Base-by-base conservation (phyloP, 2,797 vertebrate genomes). In the Neosalanx taihuensis region DNA sequence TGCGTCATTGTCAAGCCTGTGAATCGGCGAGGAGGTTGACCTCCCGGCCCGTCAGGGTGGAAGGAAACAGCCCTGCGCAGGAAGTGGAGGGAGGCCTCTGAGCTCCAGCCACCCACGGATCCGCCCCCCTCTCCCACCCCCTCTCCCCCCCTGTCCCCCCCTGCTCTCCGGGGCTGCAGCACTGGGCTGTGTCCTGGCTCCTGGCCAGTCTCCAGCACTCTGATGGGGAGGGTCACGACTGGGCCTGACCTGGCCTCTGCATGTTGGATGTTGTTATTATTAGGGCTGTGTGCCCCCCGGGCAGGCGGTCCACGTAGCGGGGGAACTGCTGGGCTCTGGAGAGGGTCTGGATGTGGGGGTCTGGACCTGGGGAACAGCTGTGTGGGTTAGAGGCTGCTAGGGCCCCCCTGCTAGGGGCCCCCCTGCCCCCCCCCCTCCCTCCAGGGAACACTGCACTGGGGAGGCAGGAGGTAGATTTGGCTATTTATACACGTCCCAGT, bases 261-360 rank as follows among this genome's bases (percentile, higher is more conserved):
- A 92, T 87, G 91, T 92, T 96, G 92, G 95, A 95, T 95, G 94
- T 95, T 96, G 93, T 98, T 96, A 95, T 95, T 96, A 96, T 94
- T 95, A 94, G 92, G 84, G 86, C 86, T 86, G 79, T 76, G 76
- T 90, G 89, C 91, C 94, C 94, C 86, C 90, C 82, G 85, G 95
- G 95, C 94, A 51, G 79, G 85, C 91, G 29, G 79, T 91, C 90
- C 91, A 92, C 84, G 89, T 91, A 85, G 83, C 81, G 80, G 81
- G 75, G 85, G 87, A 90, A 91, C 85, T 73, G 74, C 73, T 9
- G 79, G 81, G 83, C 86, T 90, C 90, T 92, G 88, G 86, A 88
- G 86, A 89, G 85, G 72, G 84, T 90, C 41, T 46, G 41, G 41
- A 46, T 46, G 7, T 46, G 10, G 12, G 41, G 41, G 37, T 41